Percentiles rank a stretch among this genome's conserved stretches.
Conservation (phyloP, 2,113 vertebrate species). For the Onychorhynchus coronatus region DNA sequence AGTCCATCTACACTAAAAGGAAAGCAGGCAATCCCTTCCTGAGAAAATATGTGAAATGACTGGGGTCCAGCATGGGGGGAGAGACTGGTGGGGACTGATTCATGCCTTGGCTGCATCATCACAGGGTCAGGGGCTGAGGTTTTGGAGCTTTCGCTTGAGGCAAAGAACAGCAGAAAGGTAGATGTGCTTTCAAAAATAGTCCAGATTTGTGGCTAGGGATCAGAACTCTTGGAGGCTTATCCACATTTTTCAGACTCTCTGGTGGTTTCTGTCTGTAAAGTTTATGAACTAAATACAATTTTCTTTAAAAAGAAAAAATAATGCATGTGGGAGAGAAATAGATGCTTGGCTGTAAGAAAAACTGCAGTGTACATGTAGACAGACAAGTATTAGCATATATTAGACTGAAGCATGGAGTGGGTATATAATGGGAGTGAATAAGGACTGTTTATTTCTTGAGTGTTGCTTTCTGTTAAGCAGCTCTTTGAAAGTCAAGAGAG, state of each 20-base stretch:
- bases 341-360: not conserved
- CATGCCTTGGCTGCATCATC: conserved; percentile 47
- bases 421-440: not conserved
- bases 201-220: conserved; percentile 40
- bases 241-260: conserved; percentile 49
- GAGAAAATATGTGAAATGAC: conserved; percentile 28
- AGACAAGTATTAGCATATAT: not conserved
- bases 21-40: conserved; percentile 40
- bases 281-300: conserved; percentile 36
- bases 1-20: not conserved
- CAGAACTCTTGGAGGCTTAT: conserved; percentile 38
- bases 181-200: conserved; percentile 44
- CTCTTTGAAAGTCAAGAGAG: conserved; percentile 48
- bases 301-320: not conserved
- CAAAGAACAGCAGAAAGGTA: conserved; percentile 53
- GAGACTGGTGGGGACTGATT: not conserved
- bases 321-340: not conserved
- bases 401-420: not conserved
- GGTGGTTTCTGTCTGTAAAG: conserved; percentile 35
- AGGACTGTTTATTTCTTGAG: conserved; percentile 31
- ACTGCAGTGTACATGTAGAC: not conserved
- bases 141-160: conserved; percentile 35
- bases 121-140: not conserved
- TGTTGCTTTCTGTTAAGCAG: conserved; percentile 27
- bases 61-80: not conserved